Evolutionary conservation across 2,113 vertebrate genomes (phyloP).

Genomic region (Hippoglossus stenolepis): DNA sequence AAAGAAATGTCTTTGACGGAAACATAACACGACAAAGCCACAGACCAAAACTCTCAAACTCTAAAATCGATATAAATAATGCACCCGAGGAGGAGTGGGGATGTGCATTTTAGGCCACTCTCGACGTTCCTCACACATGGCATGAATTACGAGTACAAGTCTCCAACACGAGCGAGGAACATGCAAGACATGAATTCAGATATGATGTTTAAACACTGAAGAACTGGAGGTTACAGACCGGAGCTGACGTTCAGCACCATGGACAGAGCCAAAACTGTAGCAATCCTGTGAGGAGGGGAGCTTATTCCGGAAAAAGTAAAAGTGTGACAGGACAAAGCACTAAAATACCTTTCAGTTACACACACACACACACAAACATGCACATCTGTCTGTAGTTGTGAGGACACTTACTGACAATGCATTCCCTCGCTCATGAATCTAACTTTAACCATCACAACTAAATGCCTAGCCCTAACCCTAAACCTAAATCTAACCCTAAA

Average conservation of each 20-base stretch:
- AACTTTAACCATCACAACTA: too few relatives aligned
- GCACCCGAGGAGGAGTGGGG: not conserved
- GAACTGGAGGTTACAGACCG: not conserved
- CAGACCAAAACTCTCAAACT: constrained; percentile 48
- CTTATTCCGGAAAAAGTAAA: not conserved
- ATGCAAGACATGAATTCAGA: not conserved
- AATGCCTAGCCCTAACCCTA: too few relatives aligned
- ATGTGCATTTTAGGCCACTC: constrained; percentile 28
- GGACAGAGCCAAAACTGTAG: constrained; percentile 20
- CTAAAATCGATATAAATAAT: constrained; percentile 62
- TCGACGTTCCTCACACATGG: constrained; percentile 26
- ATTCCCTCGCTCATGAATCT: too few relatives aligned
- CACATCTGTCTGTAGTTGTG: too few relatives aligned
- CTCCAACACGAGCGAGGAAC: not conserved
- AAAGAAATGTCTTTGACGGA: constrained; percentile 53
- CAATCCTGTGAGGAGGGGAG: not conserved
- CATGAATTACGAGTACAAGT: constrained; percentile 20
- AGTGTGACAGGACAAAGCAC: not conserved
- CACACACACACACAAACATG: too few relatives aligned
- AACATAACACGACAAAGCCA: constrained; percentile 62
- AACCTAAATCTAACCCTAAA: too few relatives aligned
- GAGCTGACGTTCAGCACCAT: constrained; percentile 21
- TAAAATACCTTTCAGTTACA: not conserved
- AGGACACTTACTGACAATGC: too few relatives aligned
- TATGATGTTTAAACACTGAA: not conserved